Evolutionary conservation across 1,140 invertebrate species (phyloP).

Genomic region (Drosophila teissieri): DNA sequence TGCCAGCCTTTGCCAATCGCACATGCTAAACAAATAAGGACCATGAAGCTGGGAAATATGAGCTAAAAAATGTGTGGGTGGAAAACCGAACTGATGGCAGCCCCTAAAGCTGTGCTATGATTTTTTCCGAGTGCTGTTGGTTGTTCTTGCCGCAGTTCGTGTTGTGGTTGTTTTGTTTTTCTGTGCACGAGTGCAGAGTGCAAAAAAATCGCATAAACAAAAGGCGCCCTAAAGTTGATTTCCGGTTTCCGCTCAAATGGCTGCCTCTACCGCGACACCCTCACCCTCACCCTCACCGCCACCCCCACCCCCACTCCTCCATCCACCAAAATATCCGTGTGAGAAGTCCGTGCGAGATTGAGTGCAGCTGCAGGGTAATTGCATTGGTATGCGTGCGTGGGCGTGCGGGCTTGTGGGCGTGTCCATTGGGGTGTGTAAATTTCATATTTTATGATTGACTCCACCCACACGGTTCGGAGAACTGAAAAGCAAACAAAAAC

Average conservation of each 20-base stretch:
- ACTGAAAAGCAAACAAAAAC: constrained; percentile 15
- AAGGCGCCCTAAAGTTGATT: constrained; percentile 78
- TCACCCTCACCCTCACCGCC: not conserved
- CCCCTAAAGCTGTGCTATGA: constrained; percentile 62
- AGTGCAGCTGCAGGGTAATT: constrained; percentile 68
- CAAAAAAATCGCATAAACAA: constrained; percentile 76
- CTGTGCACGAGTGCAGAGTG: constrained; percentile 16
- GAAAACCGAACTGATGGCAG: constrained; percentile 16
- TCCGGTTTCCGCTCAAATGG: constrained; percentile 82
- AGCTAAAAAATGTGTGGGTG: constrained; percentile 12
- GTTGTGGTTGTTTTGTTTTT: constrained; percentile 24
- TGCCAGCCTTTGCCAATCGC: constrained; percentile 11
- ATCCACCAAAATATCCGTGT: constrained; percentile 48
- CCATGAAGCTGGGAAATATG: constrained; percentile 28
- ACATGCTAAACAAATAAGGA: constrained; percentile 69
- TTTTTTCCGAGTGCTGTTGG: constrained; percentile 54
- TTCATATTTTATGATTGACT: constrained; percentile 82
- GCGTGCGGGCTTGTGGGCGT: constrained; percentile 27
- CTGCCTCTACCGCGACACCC: constrained; percentile 10
- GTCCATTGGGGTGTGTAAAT: constrained; percentile 56
- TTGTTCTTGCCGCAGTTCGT: constrained; percentile 17
- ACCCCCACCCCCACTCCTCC: not conserved
- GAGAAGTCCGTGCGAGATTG: constrained; percentile 72
- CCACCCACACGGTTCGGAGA: constrained; percentile 13
- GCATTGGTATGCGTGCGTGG: constrained; percentile 45